Evolutionary conservation across 1,140 invertebrate species (phyloP).

Genomic region (Caenorhabditis inopinata): DNA sequence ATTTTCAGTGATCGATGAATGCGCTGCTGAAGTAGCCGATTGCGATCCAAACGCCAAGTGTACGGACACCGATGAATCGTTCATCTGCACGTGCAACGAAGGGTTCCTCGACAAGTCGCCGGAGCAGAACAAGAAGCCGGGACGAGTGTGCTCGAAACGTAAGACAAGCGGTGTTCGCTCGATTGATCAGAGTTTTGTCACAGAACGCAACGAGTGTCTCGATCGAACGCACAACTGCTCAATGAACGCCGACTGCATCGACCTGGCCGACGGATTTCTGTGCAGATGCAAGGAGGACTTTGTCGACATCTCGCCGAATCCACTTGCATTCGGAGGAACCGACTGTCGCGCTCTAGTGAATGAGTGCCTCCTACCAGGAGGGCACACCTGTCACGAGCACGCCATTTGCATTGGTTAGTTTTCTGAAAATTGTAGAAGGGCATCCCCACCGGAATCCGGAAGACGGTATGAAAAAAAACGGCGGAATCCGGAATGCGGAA

Average conservation of each 20-base stretch:
- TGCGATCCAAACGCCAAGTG: constrained; percentile 58
- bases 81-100: constrained; percentile 54
- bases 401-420: constrained; percentile 60
- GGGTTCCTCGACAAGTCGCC: constrained; percentile 61
- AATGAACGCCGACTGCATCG: constrained; percentile 66
- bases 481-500: too few species aligned
- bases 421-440: too few species aligned
- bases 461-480: too few species aligned
- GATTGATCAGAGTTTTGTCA: too few species aligned
- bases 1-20: constrained; percentile 62
- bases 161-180: too few species aligned
- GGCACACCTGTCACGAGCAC: constrained; percentile 63
- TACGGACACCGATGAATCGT: constrained; percentile 62
- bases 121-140: constrained; percentile 60
- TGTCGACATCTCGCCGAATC: constrained; percentile 65
- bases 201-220: constrained; percentile 60
- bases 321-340: constrained; percentile 55
- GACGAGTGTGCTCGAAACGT: constrained; percentile 53
- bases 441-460: too few species aligned
- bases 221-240: constrained; percentile 62
- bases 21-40: constrained; percentile 58
- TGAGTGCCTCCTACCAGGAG: constrained; percentile 54
- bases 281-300: constrained; percentile 67
- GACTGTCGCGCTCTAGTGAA: constrained; percentile 59
- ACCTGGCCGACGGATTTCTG: constrained; percentile 63